A percentile compares a stretch with the other conserved stretches of the same genome.
Evolutionary conservation across 37 sponge, comb jelly and placozoan species (phyloP).

Genomic region (Agelas oroides): DNA sequence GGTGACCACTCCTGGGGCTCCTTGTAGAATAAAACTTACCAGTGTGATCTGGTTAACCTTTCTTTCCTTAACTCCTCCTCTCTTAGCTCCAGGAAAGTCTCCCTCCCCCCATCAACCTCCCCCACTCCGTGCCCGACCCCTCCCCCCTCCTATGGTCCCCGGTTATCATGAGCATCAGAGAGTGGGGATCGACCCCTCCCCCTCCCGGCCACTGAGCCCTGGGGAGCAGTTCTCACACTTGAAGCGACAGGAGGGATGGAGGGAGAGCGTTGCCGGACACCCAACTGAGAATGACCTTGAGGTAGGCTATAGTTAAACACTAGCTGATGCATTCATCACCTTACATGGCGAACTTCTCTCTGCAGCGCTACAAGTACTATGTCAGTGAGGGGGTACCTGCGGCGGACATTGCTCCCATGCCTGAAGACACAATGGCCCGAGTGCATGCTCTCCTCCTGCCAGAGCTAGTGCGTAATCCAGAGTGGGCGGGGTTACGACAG

Average conservation of each 20-base stretch:
- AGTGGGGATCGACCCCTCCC: slow-evolving; percentile 36
- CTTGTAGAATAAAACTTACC: no score
- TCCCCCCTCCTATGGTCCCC: slow-evolving; percentile 65
- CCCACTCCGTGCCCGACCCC: slow-evolving; percentile 23
- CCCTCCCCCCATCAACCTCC: slow-evolving; percentile 9
- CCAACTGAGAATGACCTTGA: slow-evolving; percentile 73
- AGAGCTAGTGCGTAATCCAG: slow-evolving; percentile 56
- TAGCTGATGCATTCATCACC: no score
- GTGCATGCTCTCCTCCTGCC: slow-evolving; percentile 51
- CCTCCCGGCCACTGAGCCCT: slow-evolving; percentile 81
- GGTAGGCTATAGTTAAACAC: slow-evolving; percentile 32
- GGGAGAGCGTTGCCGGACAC: slow-evolving; percentile 14
- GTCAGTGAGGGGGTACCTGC: slow-evolving; percentile 64
- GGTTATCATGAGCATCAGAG: slow-evolving; percentile 73
- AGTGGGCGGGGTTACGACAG: slow-evolving; percentile 45
- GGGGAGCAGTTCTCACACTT: slow-evolving; percentile 69
- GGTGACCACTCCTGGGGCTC: no score
- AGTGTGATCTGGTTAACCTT: no score
- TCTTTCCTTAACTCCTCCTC: background rate
- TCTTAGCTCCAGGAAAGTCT: slow-evolving; percentile 26
- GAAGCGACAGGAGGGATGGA: slow-evolving; percentile 51
- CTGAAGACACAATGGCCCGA: slow-evolving; percentile 39
- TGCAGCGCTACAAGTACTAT: slow-evolving; percentile 89
- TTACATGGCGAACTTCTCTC: background rate
- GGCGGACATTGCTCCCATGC: slow-evolving; percentile 70